Conservation (phyloP, 2,888 invertebrate genomes). For the Dasypogon diadema region DNA sequence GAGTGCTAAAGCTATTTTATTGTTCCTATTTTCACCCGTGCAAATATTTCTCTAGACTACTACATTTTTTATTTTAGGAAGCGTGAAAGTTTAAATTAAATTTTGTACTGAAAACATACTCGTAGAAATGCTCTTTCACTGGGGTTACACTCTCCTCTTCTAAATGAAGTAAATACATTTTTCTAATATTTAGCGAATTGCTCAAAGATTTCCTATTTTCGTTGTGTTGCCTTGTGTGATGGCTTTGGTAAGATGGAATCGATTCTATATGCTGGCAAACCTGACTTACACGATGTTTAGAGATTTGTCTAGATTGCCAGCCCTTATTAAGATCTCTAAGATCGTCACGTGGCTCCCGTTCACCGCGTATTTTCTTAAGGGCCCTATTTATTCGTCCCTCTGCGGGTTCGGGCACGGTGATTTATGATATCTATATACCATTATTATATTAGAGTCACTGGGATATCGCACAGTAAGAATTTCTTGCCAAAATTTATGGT, state of each 20-base stretch:
- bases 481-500: too few relatives aligned
- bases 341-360: background rate
- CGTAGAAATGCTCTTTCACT: background rate
- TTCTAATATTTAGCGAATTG: background rate
- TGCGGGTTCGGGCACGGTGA: too few relatives aligned
- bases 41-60: background rate
- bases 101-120: background rate
- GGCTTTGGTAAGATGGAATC: background rate
- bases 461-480: too few relatives aligned
- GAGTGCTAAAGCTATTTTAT: conserved; percentile 17
- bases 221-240: background rate
- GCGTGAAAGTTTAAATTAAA: background rate
- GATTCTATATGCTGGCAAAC: background rate
- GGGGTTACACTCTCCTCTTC: background rate
- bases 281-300: background rate
- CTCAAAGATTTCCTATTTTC: background rate
- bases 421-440: too few relatives aligned
- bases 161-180: background rate
- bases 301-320: background rate
- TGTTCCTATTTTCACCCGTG: background rate
- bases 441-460: too few relatives aligned
- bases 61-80: background rate
- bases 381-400: background rate
- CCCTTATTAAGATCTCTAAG: background rate
- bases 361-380: background rate